Evolutionary conservation across 2,888 invertebrate genomes (phyloP).

Genomic region (Lacanobia oleracea): DNA sequence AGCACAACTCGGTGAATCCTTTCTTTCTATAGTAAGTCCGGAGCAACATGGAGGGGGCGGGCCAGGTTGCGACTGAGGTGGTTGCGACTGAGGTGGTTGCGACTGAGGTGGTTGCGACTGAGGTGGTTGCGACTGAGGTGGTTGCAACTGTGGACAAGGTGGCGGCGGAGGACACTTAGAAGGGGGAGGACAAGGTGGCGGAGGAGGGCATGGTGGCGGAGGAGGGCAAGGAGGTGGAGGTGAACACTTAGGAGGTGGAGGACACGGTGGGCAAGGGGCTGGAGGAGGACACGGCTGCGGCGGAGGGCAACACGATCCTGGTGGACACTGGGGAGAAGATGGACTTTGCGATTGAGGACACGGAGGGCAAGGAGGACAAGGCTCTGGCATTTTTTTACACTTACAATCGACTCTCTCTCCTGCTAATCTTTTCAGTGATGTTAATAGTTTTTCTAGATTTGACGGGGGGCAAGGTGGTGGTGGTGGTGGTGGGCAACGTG

Average conservation of each 20-base stretch:
- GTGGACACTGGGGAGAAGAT: neutral
- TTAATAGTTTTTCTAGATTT: neutral
- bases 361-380: neutral
- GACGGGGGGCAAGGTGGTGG: neutral
- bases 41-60: neutral
- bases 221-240: neutral
- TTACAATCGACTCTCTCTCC: neutral
- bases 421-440: neutral
- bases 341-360: neutral
- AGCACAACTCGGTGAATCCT: neutral
- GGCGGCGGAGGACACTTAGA: neutral
- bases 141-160: neutral
- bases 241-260: neutral
- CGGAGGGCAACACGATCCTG: neutral
- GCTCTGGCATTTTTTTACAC: neutral
- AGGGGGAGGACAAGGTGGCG: neutral
- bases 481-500: neutral
- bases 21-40: conserved; percentile 12
- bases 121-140: too few relatives aligned
- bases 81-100: too few relatives aligned
- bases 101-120: too few relatives aligned
- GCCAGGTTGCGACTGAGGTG: too few relatives aligned
- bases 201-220: neutral
- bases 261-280: neutral
- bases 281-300: neutral